These are phyloP conservation scores for Bibio marci DNA, from an alignment of 2,888 invertebrate genomes.

Conservation along the genomic window DNA sequence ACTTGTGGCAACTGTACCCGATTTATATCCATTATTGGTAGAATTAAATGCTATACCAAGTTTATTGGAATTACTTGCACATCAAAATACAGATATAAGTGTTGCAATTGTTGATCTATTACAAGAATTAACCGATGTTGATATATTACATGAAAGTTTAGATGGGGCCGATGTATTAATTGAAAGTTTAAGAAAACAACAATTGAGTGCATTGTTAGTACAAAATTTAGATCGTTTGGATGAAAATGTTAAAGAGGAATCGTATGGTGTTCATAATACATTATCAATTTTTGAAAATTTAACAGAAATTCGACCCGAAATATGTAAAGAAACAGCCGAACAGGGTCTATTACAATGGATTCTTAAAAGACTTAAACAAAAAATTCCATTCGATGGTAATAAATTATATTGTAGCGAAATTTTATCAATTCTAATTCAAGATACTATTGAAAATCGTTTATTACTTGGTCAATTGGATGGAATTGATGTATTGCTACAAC, in stretches of 20 bases:
- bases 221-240: constrained; percentile 89
- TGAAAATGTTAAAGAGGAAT: constrained; percentile 83
- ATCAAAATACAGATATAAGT: constrained; percentile 73
- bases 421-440: constrained; percentile 85
- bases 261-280: constrained; percentile 92
- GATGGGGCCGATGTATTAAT: constrained; percentile 80
- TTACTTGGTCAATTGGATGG: constrained; percentile 85
- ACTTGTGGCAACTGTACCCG: constrained; percentile 86
- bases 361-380: constrained; percentile 69
- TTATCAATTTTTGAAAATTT: constrained; percentile 85
- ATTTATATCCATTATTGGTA: constrained; percentile 81
- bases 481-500: constrained; percentile 89
- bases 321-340: constrained; percentile 70
- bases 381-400: constrained; percentile 85
- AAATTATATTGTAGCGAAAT: constrained; percentile 94
- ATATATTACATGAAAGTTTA: constrained; percentile 84
- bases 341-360: constrained; percentile 88
- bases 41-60: constrained; percentile 79
- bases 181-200: constrained; percentile 74
- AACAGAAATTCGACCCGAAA: constrained; percentile 73
- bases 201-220: constrained; percentile 75
- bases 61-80: constrained; percentile 78
- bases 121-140: constrained; percentile 89
- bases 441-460: constrained; percentile 63
- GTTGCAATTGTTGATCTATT: constrained; percentile 36